Evolutionary conservation across 2,113 vertebrate species (phyloP), one percentile per base, ranked within the genome.

Genomic region (Chauna torquata): DNA sequence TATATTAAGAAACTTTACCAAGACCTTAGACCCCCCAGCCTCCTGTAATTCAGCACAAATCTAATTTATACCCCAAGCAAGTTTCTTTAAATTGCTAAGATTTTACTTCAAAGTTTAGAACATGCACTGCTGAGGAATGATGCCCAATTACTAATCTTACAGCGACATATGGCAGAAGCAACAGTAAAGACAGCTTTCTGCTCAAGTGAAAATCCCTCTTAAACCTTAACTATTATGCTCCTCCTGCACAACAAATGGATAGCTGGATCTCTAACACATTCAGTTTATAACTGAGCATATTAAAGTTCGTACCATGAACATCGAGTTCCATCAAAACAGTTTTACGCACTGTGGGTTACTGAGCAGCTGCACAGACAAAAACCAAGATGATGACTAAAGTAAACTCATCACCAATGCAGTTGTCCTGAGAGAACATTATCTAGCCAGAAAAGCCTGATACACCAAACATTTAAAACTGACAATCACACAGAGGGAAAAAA

Each of bases 31-130:
- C n/a, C 82, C 10, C 2, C 19, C 11, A n/a, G n/a, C n/a, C n/a
- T n/a, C 40, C 5, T 8, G 4, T 7, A 57, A 52, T 5, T 70
- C 71, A 57, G 50, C 15, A 27, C 27, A 81, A 88, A 90, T 24
- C 15, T 23, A 28, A 40, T 75, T 59, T 38, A 70, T 22, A 45
- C 5, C 1, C 0, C 54, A 57, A 54, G 57, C 0, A 0, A 7
- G 2, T n/a, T 65, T 57, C 78, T 69, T 57, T 42, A n/a, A 42
- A 55, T 49, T 16, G 12, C 23, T 47, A 40, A 25, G 49, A 24
- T 47, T 80, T 83, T 28, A 70, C 25, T 47, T 52, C 47, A 34
- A 2, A 16, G 17, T 78, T 89, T 81, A 54, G 49, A 49, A 77
- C 8, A 54, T 47, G 27, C 64, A 47, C 24, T n/a, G 28, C 45